These are phyloP conservation scores for Lepisosteus osseus DNA, from an alignment of 2,113 vertebrate genomes.

Conservation along the genomic window DNA sequence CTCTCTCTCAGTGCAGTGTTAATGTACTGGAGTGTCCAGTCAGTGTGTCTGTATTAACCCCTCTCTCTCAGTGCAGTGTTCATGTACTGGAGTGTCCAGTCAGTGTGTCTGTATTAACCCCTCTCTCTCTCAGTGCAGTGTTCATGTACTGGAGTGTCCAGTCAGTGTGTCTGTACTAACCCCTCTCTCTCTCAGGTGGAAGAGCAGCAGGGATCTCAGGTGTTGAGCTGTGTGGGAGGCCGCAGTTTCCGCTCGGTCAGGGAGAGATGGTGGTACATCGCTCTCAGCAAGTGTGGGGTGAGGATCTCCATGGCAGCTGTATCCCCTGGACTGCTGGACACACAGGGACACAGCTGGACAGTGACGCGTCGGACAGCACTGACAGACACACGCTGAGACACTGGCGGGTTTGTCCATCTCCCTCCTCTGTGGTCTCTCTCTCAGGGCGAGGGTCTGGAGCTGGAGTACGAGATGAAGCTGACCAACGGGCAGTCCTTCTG, in stretches of 20 bases:
- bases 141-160: no score
- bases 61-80: background rate
- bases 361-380: background rate
- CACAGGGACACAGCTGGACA: background rate
- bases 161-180: no score
- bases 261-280: constrained; percentile 93
- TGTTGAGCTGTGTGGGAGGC: constrained; percentile 82
- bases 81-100: no score
- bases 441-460: constrained; percentile 80
- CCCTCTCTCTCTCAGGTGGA: constrained; percentile 54
- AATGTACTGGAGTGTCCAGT: no score
- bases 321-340: constrained; percentile 10
- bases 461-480: constrained; percentile 89
- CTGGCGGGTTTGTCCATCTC: background rate
- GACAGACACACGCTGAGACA: background rate
- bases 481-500: constrained; percentile 90
- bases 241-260: constrained; percentile 87
- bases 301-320: constrained; percentile 39
- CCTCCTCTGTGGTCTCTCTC: background rate
- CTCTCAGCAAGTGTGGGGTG: constrained; percentile 92
- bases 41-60: no score
- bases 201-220: constrained; percentile 70
- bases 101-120: no score
- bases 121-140: background rate
- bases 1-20: no score